These are phyloP conservation scores for Pocillopora verrucosa DNA, from an alignment of 64 coral and sea anemone species.

Conservation along the genomic window DNA sequence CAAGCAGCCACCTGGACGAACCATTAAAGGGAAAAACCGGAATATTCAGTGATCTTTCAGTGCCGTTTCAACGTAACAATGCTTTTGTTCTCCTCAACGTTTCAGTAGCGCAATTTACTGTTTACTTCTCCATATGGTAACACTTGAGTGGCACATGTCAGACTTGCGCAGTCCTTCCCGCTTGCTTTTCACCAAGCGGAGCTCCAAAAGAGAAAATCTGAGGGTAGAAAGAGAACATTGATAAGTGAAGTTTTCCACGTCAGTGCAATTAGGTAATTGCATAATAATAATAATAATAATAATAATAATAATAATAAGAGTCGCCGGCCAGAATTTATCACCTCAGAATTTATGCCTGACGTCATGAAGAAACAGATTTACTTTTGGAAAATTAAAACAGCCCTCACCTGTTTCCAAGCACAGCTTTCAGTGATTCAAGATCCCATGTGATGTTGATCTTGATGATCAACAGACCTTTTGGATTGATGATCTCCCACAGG, in stretches of 20 bases:
- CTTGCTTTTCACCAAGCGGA: neutral
- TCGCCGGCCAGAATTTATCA: too few species aligned
- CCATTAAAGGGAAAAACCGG: neutral
- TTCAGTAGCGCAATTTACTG: neutral
- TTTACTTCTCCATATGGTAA: conserved; percentile 33
- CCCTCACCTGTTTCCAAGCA: conserved; percentile 38
- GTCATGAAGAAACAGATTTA: neutral
- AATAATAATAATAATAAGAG: neutral
- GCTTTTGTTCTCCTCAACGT: neutral
- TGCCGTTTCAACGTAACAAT: too few species aligned
- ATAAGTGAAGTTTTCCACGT: neutral
- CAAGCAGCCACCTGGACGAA: too few species aligned
- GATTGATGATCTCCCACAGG: conserved; percentile 49
- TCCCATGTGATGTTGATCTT: conserved; percentile 8
- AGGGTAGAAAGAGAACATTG: neutral
- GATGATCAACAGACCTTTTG: conserved; percentile 18
- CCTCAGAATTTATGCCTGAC: too few species aligned
- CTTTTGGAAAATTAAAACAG: neutral
- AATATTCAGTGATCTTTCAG: neutral
- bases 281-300: neutral
- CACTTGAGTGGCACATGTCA: conserved; percentile 37
- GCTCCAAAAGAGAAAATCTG: conserved; percentile 10
- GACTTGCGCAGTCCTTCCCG: conserved; percentile 20
- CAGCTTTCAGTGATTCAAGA: neutral
- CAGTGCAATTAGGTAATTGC: too few species aligned